A percentile compares a stretch with the other conserved stretches of the same genome.
Conservation (phyloP, 2,888 invertebrate species). For the Pyrocoelia pectoralis region DNA sequence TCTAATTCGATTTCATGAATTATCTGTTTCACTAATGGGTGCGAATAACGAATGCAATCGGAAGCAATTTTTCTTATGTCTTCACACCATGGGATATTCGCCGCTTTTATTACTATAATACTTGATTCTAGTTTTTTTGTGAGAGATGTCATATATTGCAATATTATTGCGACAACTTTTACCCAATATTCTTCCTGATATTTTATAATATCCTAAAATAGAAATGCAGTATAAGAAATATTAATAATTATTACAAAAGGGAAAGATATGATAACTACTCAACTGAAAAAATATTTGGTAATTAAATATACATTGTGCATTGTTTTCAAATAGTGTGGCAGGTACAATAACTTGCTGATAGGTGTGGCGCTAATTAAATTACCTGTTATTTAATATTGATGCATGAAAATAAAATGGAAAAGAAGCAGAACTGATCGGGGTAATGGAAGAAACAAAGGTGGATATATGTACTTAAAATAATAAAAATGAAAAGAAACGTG, state of each 20-base stretch:
- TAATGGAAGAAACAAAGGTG: no score
- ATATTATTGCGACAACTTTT: slow-evolving; percentile 42
- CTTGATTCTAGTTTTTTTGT: slow-evolving; percentile 46
- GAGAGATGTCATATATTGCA: slow-evolving; percentile 47
- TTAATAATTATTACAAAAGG: not conserved
- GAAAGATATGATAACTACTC: no score
- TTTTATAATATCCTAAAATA: slow-evolving; percentile 44
- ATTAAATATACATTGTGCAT: no score
- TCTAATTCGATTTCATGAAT: slow-evolving; percentile 55
- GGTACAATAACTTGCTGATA: no score
- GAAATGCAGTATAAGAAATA: slow-evolving; percentile 17
- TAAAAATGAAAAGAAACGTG: no score
- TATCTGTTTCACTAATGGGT: slow-evolving; percentile 55
- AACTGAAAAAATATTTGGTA: no score
- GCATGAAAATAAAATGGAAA: no score
- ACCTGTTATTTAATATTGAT: no score
- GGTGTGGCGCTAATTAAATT: no score
- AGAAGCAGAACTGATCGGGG: no score
- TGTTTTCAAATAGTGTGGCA: no score
- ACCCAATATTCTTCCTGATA: slow-evolving; percentile 49
- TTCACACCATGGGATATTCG: slow-evolving; percentile 52
- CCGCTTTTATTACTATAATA: slow-evolving; percentile 44
- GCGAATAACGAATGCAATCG: slow-evolving; percentile 46
- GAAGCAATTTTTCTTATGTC: slow-evolving; percentile 46
- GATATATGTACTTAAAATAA: no score